Percentiles rank a stretch among this genome's conserved stretches.
Conservation (phyloP, 1,140 invertebrate genomes). For the Pinna nobilis region DNA sequence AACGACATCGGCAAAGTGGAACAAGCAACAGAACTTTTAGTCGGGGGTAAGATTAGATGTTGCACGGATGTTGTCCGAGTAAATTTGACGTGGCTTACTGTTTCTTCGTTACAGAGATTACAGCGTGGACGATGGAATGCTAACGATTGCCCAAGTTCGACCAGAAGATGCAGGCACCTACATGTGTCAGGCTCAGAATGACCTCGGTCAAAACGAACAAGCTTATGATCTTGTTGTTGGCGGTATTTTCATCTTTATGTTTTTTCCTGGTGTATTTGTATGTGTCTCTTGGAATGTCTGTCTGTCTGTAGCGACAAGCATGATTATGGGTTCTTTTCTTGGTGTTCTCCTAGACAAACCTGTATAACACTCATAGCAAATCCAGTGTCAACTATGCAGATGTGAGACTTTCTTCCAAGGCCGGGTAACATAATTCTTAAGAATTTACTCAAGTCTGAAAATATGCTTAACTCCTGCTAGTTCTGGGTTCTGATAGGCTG, state of each 20-base stretch:
- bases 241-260: conserved; percentile 46
- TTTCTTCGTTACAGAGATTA: conserved; percentile 65
- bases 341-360: too few relatives aligned
- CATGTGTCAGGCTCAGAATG: conserved; percentile 80
- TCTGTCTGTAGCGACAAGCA: too few relatives aligned
- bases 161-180: conserved; percentile 67
- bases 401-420: too few relatives aligned
- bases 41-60: conserved; percentile 64
- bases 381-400: too few relatives aligned
- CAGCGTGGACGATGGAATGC: conserved; percentile 78
- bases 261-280: neutral
- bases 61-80: neutral
- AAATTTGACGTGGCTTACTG: conserved; percentile 3
- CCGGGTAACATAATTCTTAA: too few relatives aligned
- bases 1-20: conserved; percentile 91
- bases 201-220: conserved; percentile 85
- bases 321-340: too few relatives aligned
- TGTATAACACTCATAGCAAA: too few relatives aligned
- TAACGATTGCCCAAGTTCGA: conserved; percentile 63
- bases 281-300: too few relatives aligned
- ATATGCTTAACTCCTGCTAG: too few relatives aligned
- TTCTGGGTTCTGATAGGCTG: too few relatives aligned
- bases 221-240: conserved; percentile 60
- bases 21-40: conserved; percentile 56
- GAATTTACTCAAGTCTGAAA: too few relatives aligned